Evolutionary conservation across 2,888 invertebrate genomes (phyloP).

Genomic region (Notodonta ziczac): DNA sequence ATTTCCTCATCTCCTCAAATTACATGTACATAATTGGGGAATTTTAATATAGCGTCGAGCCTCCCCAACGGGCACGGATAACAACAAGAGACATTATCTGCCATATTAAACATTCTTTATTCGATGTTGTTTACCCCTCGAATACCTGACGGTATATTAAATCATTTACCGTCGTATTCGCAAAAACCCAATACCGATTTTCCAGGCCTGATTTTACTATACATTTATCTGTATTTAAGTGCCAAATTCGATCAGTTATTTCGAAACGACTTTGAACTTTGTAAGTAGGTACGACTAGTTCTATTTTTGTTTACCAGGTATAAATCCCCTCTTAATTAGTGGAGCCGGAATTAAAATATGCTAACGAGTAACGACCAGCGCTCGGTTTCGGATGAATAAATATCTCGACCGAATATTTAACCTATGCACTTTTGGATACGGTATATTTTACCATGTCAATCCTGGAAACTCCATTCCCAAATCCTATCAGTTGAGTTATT

Average conservation of each 20-base stretch:
- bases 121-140: neutral
- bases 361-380: conserved; percentile 1
- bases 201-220: too few relatives aligned
- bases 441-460: too few relatives aligned
- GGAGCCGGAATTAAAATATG: conserved; percentile 3
- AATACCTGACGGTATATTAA: neutral
- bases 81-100: neutral
- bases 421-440: too few relatives aligned
- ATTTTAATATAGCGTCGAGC: neutral
- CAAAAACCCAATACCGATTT: too few relatives aligned
- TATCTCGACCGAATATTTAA: neutral
- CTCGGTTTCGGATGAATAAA: neutral
- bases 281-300: too few relatives aligned
- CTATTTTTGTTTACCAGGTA: too few relatives aligned
- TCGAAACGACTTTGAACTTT: too few relatives aligned
- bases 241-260: too few relatives aligned
- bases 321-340: neutral
- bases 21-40: neutral
- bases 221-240: too few relatives aligned
- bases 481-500: too few relatives aligned
- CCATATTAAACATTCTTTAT: neutral
- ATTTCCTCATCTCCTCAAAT: neutral
- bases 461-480: too few relatives aligned
- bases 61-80: neutral
- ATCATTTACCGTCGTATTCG: neutral